Base-by-base conservation (phyloP, 2,797 vertebrate genomes). In the Glossophaga mutica region DNA sequence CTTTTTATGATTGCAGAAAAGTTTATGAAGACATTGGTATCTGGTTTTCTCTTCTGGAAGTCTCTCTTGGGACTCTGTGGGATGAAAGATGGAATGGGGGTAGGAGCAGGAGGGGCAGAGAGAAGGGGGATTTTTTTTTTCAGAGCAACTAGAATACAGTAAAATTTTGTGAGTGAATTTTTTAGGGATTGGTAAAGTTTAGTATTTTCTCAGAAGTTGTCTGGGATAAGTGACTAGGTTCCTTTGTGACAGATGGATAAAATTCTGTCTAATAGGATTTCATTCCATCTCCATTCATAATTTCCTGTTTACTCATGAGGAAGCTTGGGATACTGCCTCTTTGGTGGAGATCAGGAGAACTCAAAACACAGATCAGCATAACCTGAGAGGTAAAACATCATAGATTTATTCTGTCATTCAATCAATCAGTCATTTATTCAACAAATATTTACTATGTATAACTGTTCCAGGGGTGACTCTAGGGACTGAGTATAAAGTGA, bases 31-130 rank as follows among this genome's bases (percentile, higher is more conserved):
- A 67, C 59, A 85, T 14, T 42, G n/a, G 78, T 48, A 87, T 85
- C 90, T 95, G 81, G 14, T 94, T 97, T 96, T 90, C 48, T 92
- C 59, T 95, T 94, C 71, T 93, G 59, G 92, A 95, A 91, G 62
- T 92, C 46, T 89, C 90, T 90, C 32, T 77, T 89, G 77, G 67
- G 85, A 85, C 48, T 82, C 21, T 76, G n/a, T 62, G 85, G 81
- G 81, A 92, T 95, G 71, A 96, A 96, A 93, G 62, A 92, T 87
- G 71, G 39, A 77, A 55, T 55, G 9, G 37, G 10, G 5, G 14
- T 42, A 65, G 48, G 24, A 29, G 11, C 42, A 34, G 48, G 42
- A 89, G 48, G 22, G 34, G 5, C 18, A 77, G 29, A 74, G 29
- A 44, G 12, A 65, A 84, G 24, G 26, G 2, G 18, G 1, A n/a